A percentile compares a stretch with the other conserved stretches of the same genome.
These are phyloP conservation scores for Mizuhopecten yessoensis DNA, from an alignment of 1,140 invertebrate species.

Conservation along the genomic window DNA sequence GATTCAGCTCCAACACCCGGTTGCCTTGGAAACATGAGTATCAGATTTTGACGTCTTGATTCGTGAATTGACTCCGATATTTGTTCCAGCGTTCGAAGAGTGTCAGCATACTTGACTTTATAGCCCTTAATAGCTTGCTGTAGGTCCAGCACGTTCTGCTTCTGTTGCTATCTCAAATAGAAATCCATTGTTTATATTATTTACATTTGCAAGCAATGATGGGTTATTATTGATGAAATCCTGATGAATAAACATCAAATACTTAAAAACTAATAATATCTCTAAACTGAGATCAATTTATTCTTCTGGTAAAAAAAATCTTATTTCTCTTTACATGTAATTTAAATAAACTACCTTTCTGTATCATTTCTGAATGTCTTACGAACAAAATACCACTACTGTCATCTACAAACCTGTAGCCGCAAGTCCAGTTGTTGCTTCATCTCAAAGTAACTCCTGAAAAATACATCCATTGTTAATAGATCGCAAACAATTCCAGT, in stretches of 20 bases:
- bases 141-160: slow-evolving; percentile 83
- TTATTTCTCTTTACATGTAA: too few relatives aligned
- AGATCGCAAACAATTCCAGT: too few relatives aligned
- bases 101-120: slow-evolving; percentile 84
- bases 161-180: slow-evolving; percentile 79
- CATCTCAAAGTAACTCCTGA: slow-evolving; percentile 85
- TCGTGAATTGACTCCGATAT: slow-evolving; percentile 86
- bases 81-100: slow-evolving; percentile 84
- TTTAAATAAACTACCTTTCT: too few relatives aligned
- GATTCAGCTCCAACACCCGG: slow-evolving; percentile 94
- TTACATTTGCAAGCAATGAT: neutral
- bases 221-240: too few relatives aligned
- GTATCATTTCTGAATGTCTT: too few relatives aligned
- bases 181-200: neutral
- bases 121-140: slow-evolving; percentile 83
- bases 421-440: slow-evolving; percentile 83
- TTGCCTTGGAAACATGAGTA: slow-evolving; percentile 87
- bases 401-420: slow-evolving; percentile 75
- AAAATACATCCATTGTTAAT: too few relatives aligned
- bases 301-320: too few relatives aligned
- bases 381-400: too few relatives aligned
- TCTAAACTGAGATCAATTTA: too few relatives aligned
- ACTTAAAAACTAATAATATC: too few relatives aligned
- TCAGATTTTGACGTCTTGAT: slow-evolving; percentile 81
- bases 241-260: too few relatives aligned